Evolutionary conservation across 2,113 vertebrate species (phyloP), one percentile per base, ranked within the genome.

Genomic region (Entelurus aequoreus): DNA sequence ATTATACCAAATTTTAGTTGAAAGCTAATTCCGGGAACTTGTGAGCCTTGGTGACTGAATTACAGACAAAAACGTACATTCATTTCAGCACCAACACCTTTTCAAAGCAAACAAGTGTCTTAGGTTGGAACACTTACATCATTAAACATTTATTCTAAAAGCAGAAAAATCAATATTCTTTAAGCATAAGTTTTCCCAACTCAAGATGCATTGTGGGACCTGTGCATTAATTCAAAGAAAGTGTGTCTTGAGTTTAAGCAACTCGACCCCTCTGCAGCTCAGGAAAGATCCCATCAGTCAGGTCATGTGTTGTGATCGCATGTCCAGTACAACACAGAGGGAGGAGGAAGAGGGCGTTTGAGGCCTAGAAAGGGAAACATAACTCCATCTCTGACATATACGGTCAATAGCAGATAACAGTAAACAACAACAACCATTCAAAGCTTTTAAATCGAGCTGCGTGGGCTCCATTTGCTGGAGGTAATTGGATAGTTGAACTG

Each of bases 401-500:
- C 38, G 21, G 55, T 57, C 55, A 57, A 57, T 44, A 57, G 11
- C 10, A 57, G 40, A 56, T 56, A 56, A 56, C 54, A 16, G 37
- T 56, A 56, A 40, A 57, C 40, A 57, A 19, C 54, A 40, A 42
- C 38, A 42, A 44, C 40, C 21, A 57, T 57, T 57, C 9, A 6
- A 16, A 56, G 37, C 16, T 16, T 57, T 44, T 57, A 44, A 57
- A 57, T 57, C 10, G 54, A 56, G 37, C 9, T 5, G 16, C 37
- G 2, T 15, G 4, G 7, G 40, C 55, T 19, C 55, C 40, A 57
- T 57, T 40, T 57, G 55, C 55, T 44, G 6, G 40, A 44, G 40
- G 55, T 57, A 57, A 57, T 57, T 57, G 55, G 37, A 57, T 44
- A 57, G 55, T 44, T 44, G 55, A 57, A 57, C 55, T 44, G 55